phyloP scores from a whole-genome alignment of 2,113 vertebrate species.

The Noctilio leporinus region DNA sequence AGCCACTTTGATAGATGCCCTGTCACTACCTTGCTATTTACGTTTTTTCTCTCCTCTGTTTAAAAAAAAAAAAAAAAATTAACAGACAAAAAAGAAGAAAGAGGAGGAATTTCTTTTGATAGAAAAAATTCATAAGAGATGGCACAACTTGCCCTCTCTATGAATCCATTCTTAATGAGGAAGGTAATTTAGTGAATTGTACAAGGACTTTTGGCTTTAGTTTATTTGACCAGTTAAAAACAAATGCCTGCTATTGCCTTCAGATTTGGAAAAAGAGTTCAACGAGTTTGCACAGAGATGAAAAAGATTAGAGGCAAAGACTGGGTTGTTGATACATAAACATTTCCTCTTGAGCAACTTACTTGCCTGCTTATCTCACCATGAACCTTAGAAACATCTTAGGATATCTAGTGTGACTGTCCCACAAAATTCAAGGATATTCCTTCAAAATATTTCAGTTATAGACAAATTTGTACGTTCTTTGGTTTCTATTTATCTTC shows the following conservation, averaged over 20 bases:
- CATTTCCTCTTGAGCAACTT: conserved; percentile 66
- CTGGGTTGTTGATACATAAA: conserved; percentile 62
- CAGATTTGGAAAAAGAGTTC: conserved; percentile 61
- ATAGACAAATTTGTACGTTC: too few species aligned
- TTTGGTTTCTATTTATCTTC: not conserved
- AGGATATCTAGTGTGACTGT: conserved; percentile 68
- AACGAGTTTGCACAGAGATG: conserved; percentile 63
- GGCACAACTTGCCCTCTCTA: conserved; percentile 13
- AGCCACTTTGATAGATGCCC: conserved; percentile 39
- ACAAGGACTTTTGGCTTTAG: conserved; percentile 21
- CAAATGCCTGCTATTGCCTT: conserved; percentile 67
- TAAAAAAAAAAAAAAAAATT: not conserved
- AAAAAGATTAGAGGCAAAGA: conserved; percentile 69
- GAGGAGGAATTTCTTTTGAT: conserved; percentile 32
- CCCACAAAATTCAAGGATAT: conserved; percentile 59
- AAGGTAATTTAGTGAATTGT: conserved; percentile 16
- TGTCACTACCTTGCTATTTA: conserved; percentile 45
- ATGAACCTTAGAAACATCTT: conserved; percentile 63
- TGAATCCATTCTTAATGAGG: conserved; percentile 27
- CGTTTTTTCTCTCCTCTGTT: not conserved
- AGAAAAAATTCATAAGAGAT: conserved; percentile 39
- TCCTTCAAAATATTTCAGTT: conserved; percentile 70
- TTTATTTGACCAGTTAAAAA: conserved; percentile 74
- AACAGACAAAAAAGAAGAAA: not conserved
- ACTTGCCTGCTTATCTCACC: conserved; percentile 72